Conservation (phyloP, 2,797 vertebrate species). For the Apogon hyalosoma region DNA sequence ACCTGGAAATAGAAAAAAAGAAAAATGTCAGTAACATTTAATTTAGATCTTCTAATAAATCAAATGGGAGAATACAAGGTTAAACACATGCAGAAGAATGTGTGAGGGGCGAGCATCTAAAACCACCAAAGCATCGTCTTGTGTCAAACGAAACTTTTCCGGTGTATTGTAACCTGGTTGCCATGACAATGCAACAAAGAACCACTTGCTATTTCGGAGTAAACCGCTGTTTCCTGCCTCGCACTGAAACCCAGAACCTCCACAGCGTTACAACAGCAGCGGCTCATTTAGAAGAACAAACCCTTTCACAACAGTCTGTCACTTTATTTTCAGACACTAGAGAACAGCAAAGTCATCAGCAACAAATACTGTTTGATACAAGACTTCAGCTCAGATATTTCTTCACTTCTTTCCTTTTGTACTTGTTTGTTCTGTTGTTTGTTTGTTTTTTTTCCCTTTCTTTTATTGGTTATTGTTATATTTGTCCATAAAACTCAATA, state of each 20-base stretch:
- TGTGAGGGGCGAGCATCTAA: background rate
- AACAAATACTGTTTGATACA: background rate
- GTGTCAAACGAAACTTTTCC: slow-evolving; percentile 75
- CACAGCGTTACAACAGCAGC: slow-evolving; percentile 15
- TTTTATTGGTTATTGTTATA: no score
- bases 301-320: background rate
- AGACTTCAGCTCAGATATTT: no score
- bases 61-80: no score
- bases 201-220: slow-evolving; percentile 78
- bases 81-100: background rate
- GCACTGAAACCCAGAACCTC: slow-evolving; percentile 32
- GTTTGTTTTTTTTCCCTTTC: no score
- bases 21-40: background rate
- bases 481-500: no score
- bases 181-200: slow-evolving; percentile 78
- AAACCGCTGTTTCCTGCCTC: slow-evolving; percentile 89
- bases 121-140: slow-evolving; percentile 25
- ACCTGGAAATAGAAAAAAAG: slow-evolving; percentile 42
- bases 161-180: slow-evolving; percentile 81
- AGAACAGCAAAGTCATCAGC: background rate
- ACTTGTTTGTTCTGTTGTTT: no score
- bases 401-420: no score
- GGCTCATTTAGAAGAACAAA: background rate
- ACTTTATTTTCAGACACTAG: background rate
- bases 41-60: background rate